Conservation (phyloP, 2,113 vertebrate genomes). For the Myocastor coypus region DNA sequence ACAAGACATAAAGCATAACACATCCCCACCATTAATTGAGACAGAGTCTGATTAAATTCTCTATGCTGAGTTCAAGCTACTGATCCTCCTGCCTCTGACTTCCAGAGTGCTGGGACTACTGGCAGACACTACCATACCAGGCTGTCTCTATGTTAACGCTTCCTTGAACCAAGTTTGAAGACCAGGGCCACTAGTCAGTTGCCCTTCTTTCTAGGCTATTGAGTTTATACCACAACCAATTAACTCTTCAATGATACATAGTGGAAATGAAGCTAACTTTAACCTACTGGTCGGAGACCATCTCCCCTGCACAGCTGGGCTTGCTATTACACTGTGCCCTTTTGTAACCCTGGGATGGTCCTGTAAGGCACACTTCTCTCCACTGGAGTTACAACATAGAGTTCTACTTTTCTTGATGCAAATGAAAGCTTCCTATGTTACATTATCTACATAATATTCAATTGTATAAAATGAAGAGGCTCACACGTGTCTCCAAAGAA, state of each 20-base stretch:
- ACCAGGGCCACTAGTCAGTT: not conserved
- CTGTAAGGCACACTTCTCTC: not conserved
- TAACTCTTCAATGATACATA: not conserved
- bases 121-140: not conserved
- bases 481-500: not conserved
- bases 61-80: not conserved
- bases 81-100: not conserved
- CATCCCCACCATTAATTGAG: not conserved
- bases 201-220: not conserved
- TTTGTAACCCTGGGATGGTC: fast-evolving
- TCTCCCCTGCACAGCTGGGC: fast-evolving
- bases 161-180: not conserved
- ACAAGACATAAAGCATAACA: no score
- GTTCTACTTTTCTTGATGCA: not conserved
- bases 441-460: not conserved
- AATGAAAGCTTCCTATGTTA: not conserved
- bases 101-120: not conserved
- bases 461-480: not conserved
- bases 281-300: not conserved
- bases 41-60: not conserved
- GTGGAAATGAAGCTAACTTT: no score
- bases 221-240: not conserved
- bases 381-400: not conserved
- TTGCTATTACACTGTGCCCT: fast-evolving
- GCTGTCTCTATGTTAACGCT: not conserved